phyloP scores from a whole-genome alignment of 2,797 vertebrate species.

The Basileuterus tristriatus region DNA sequence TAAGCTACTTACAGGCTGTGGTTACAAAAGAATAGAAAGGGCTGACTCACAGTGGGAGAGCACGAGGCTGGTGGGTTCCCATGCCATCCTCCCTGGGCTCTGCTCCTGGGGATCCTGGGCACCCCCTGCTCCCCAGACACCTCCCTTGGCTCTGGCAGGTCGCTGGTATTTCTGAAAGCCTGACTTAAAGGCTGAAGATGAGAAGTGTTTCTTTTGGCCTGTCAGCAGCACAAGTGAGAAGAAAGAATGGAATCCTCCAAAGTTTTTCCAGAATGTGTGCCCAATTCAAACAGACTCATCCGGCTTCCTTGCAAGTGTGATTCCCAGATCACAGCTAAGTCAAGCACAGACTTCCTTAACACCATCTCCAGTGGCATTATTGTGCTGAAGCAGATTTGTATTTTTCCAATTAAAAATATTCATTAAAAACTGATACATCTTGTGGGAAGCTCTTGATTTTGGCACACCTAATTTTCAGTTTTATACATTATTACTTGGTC shows the following conservation, averaged over 20 bases:
- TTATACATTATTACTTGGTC: background rate
- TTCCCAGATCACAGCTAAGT: background rate
- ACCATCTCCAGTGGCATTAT: rapidly evolving
- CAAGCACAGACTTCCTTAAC: background rate
- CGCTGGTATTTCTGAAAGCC: background rate
- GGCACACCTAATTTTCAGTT: background rate
- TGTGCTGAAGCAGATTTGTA: background rate
- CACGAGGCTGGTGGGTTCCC: background rate
- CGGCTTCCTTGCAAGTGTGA: background rate
- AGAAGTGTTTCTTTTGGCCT: background rate
- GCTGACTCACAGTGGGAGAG: constrained; percentile 33
- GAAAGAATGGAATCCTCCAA: background rate
- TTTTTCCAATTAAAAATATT: background rate
- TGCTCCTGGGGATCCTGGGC: background rate
- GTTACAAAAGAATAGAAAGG: background rate
- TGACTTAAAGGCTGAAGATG: background rate
- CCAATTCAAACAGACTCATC: background rate
- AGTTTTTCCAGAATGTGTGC: background rate
- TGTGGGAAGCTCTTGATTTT: background rate
- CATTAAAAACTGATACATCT: background rate
- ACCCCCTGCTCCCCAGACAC: background rate
- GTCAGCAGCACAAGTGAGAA: background rate
- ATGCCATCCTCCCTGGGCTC: background rate
- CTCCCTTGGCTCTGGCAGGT: background rate
- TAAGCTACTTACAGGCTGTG: constrained; percentile 45